Evolutionary conservation across 23 tunicate species (phyloP), one percentile per base, ranked within the genome.

Genomic region (Ascidia mentula): DNA sequence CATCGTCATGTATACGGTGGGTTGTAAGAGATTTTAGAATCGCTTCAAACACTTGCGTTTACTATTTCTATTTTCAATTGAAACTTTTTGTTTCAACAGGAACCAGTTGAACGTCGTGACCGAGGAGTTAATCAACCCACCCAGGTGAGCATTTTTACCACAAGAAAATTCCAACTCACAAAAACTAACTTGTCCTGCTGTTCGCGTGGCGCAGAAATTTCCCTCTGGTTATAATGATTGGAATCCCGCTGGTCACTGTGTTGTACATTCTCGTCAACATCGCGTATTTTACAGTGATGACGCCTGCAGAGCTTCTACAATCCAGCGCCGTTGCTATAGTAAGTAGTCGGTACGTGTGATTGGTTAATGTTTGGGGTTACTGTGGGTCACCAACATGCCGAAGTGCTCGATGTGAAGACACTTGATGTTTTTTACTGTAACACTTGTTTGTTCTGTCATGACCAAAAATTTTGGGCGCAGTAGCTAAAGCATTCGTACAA

Each of bases 201-300:
- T n/a, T n/a, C n/a, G n/a, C n/a, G n/a, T n/a, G n/a, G n/a, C 65
- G 26, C 6, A 89, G 95, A 40, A 92, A 92, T 45, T 87, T 92
- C 9, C 97, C 97, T 6, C 59, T 84, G 15, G 84, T 71, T 36
- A 77, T 92, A 13, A 83, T 88, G 45, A 78, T 87, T 26, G 97
- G 97, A 38, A 75, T 92, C 15, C 87, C 97, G 8, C 45, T 92
- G 75, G 92, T 87, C 7, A 92, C 97, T 28, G 85, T 92, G 6
- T 59, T 73, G 7, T 92, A 92, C 82, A 78, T 92, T 32, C 75
- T 92, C 69, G 85, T 87, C 38, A 92, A 92, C 86, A 83, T 92
- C 37, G 87, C 97, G 24, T 92, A 92, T 40, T 92, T 92, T 75
- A 78, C 97, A 13, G 97, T 82, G 22, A 92, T 92, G 92, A 59